Evolutionary conservation across 1,140 invertebrate species (phyloP), one percentile per base, ranked within the genome.

Genomic region (Macrostomum lignano): DNA sequence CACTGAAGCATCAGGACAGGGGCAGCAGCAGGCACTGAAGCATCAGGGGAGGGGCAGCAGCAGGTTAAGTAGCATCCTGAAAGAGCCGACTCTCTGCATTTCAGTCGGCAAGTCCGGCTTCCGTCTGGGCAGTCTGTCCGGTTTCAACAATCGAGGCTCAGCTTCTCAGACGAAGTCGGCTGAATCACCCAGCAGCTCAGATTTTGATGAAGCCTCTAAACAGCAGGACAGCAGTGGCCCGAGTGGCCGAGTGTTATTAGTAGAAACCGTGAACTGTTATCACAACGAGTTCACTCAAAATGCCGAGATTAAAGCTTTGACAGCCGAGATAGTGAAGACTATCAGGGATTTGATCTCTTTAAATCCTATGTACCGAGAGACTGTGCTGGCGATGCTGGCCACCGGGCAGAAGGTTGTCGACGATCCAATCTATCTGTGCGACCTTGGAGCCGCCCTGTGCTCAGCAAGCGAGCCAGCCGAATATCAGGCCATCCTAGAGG

Each of bases 381-480:
- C 48, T 30, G 40, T 59, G 7, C 44, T 48, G 49, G 78, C 88
- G 61, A 81, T 94, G 69, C 62, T 94, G 39, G 78, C 88, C 47
- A 74, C 82, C 47, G 79, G 78, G 3, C 78, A 88, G 52, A 63
- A 78, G 40, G 76, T 93, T 11, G 75, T 88, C 15, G 88, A 96
- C 55, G 93, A 98, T 64, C 88, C 88, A n/a, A 74, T 94, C 14
- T 94, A 93, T 57, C 60, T 96, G 7, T 81, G 79, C 44, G 88
- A 96, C 61, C 35, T 59, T 35, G 54, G 86, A 24, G 86, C 84
- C 7, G 79, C 84, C 3, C 60, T 98, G 21, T 88, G 84, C 19
- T 75, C 73, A 25, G 79, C 77, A 6, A 29, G 4, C 13, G 81
- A 91, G 46, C 69, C 81, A 10, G 56, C 67, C 11, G 88, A 98